Percentiles rank a stretch among this genome's conserved stretches.
Evolutionary conservation across 2,888 invertebrate species (phyloP).

Genomic region (Ptychoptera contaminata): DNA sequence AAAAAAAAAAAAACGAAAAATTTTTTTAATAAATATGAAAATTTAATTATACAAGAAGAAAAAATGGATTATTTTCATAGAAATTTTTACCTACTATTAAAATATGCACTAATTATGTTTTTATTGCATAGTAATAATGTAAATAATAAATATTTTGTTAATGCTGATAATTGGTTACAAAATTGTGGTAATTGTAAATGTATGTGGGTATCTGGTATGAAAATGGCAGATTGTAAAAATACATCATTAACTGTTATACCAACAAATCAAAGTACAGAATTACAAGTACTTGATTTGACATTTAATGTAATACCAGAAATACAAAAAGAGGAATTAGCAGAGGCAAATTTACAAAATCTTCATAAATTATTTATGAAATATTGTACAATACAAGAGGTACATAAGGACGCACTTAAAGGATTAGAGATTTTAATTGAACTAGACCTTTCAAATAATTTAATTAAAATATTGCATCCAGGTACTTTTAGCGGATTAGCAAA

Average conservation of each 20-base stretch:
- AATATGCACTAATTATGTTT: too few species aligned
- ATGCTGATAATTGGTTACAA: conserved; percentile 24
- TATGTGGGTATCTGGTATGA: conserved; percentile 73
- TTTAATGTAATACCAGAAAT: conserved; percentile 52
- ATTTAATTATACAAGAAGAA: too few species aligned
- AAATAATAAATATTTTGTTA: too few species aligned
- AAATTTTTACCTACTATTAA: too few species aligned
- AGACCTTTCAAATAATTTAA: conserved; percentile 60
- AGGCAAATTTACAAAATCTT: conserved; percentile 56
- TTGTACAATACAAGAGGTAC: conserved; percentile 56
- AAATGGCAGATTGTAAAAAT: conserved; percentile 63
- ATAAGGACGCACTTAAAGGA: conserved; percentile 58
- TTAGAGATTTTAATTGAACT: conserved; percentile 66
- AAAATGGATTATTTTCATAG: too few species aligned
- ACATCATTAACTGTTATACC: conserved; percentile 55
- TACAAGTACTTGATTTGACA: conserved; percentile 56
- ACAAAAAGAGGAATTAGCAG: conserved; percentile 47
- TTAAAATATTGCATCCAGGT: conserved; percentile 45
- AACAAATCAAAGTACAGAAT: conserved; percentile 49
- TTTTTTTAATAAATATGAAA: too few species aligned
- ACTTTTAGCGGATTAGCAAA: conserved; percentile 56
- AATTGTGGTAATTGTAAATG: conserved; percentile 48
- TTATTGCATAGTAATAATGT: too few species aligned
- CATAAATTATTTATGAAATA: conserved; percentile 64
- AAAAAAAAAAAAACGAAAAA: too few species aligned